Base-by-base conservation (phyloP, 1,140 invertebrate species). In the Trypoxylus dichotomus region DNA sequence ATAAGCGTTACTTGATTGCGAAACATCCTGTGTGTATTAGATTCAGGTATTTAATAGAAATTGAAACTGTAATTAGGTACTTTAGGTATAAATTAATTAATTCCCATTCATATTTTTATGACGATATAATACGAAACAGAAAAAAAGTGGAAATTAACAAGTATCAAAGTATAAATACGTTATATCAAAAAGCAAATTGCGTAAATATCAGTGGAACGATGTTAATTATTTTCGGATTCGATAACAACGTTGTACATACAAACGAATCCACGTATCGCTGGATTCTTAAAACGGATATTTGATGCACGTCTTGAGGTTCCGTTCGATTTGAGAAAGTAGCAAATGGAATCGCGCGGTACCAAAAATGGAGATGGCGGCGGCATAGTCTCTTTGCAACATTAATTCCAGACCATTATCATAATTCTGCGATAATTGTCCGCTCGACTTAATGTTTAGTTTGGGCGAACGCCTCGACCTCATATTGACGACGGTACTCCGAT, bases 361-460 rank as follows among this genome's bases (percentile, higher is more conserved):
- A 68, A 68, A 68, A 68, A 68, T 24, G 24, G 60, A 24, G 24
- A 68, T 3, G 60, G 21, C 60, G 60, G 21, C 60, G 60, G 24
- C 27, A 24, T n/a, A 24, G 60, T 24, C 24, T 68, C 27, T 8
- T 15, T 15, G 15, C 32, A 37, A 8, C 32, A 37, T 68, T 68
- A 68, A 68, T 68, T 68, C 21, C 8, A 29, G 13, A 68, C 60
- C 60, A 68, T 27, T 68, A 27, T 68, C 60, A 68, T 68, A 68
- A 68, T 68, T 68, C 21, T 68, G 60, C 60, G 60, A 68, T 68
- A 68, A 68, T 68, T 68, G 60, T 15, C 13, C 24, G 47, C 19
- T 27, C 21, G 60, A 68, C 11, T 3, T n/a, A 68, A 68, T 8
- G 21, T 68, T 68, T 68, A 68, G 27, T 68, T 68, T 68, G 60